Base-by-base conservation (phyloP, 2,797 vertebrate genomes). In the Peromyscus melanophrys region DNA sequence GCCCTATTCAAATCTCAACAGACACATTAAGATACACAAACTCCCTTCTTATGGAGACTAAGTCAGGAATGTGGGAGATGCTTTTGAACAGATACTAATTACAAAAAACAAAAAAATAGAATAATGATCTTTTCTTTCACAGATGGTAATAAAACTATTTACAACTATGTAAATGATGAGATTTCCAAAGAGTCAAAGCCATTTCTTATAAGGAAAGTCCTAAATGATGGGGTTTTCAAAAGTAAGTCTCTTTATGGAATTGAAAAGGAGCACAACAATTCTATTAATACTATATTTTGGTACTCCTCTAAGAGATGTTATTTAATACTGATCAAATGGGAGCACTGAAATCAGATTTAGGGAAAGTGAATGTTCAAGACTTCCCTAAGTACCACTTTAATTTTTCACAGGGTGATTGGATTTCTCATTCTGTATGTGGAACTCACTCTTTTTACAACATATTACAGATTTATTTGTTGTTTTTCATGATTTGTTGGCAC, bases 381-480 rank as follows among this genome's bases (percentile, higher is more conserved):
- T 71, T 71, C 34, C 17, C n/a, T 87, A 29, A 16, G 31, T 92
- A 73, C 23, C 29, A 89, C 75, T 83, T 85, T 73, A 57, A 52
- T n/a, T 94, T 84, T 94, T 92, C 25, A 81, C 92, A 94, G 59
- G 67, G 85, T 55, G 93, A 25, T 34, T 75, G 57, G 6, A 77
- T 94, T 92, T 83, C 86, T 88, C 49, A 67, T 65, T 81, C 29
- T 57, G 31, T 82, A 71, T 46, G 61, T 90, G 90, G 10, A 59
- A 49, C 37, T 97, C 83, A 92, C 90, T 92, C 69, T 87, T 75
- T 69, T 83, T 88, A 27, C 19, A 87, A 94, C 76, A 88, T 73
- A 92, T 90, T 97, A 85, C 93, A 92, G 67, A 97, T 92, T 95
- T 95, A 69, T 96, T 97, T 52, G 2, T 85, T 29, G 3, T 87